Conservation (phyloP, 2,113 vertebrate genomes). For the Dunckerocampus dactyliophorus region DNA sequence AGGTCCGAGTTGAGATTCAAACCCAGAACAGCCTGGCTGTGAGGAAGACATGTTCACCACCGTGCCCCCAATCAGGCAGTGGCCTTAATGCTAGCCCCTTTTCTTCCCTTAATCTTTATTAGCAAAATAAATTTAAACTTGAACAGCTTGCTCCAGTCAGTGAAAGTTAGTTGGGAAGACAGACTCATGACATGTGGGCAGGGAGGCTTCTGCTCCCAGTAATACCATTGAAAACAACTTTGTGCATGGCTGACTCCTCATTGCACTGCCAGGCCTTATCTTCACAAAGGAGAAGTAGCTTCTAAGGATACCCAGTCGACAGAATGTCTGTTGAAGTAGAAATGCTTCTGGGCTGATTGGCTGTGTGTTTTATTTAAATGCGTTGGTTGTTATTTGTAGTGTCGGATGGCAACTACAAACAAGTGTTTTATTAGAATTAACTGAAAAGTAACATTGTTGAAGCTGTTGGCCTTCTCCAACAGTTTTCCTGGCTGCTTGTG, state of each 20-base stretch:
- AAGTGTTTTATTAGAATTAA: not conserved
- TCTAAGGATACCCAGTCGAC: constrained; percentile 35
- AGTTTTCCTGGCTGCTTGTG: no score
- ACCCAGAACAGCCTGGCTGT: no score
- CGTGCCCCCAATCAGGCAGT: not conserved
- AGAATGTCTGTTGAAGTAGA: constrained; percentile 35
- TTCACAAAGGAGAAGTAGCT: constrained; percentile 58
- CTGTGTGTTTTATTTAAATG: constrained; percentile 3
- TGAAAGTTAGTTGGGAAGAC: constrained; percentile 33
- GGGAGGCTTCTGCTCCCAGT: constrained; percentile 42
- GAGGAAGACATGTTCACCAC: no score
- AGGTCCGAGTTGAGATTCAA: no score
- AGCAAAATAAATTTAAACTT: constrained; percentile 38
- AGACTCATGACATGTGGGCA: constrained; percentile 34
- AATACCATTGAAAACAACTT: constrained; percentile 64
- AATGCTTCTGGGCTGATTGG: constrained; percentile 35
- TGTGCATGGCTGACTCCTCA: constrained; percentile 56
- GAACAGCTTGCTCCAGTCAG: constrained; percentile 41
- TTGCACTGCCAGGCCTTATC: constrained; percentile 56
- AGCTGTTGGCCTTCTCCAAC: no score
- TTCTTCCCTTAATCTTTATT: constrained; percentile 6
- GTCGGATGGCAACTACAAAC: not conserved
- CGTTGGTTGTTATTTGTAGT: not conserved
- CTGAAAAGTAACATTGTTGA: no score
- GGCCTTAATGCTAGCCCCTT: constrained; percentile 10